Base-by-base conservation (phyloP, 2,113 vertebrate genomes). In the Mirounga angustirostris region DNA sequence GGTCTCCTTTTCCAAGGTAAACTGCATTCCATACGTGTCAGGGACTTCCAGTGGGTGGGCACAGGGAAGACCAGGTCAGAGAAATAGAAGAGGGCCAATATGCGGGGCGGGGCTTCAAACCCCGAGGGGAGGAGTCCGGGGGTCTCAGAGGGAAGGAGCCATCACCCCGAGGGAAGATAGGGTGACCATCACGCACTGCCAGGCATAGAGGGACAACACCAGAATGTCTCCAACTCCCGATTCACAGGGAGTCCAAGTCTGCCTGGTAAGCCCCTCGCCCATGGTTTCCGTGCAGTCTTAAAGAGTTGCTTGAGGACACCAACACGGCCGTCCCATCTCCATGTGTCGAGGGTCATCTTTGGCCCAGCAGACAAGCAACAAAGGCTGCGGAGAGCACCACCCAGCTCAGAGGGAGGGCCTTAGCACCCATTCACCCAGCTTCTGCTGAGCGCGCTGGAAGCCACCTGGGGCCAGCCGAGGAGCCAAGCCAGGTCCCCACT, bases 401-500 rank as follows among this genome's bases (percentile, higher is more conserved):
- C 36, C 21, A 0, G n/a, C 14, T 4, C 22, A 26, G 2, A n/a
- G 22, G 9, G 56, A 76, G 5, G 15, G 30, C 10, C 16, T n/a
- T 1, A 30, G 43, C 46, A 4, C 9, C 36, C 28, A 0, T 10
- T 4, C 22, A 69, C 13, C 43, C 61, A 33, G 36, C 40, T 33
- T 43, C 69, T 91, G 54, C 19, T 5, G 1, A 52, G 43, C 4
- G 0, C 0, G 0, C 14, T 0, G 0, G 13, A 65, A 19, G n/a
- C 22, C 19, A 11, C 33, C 54, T 4, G 0, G 30, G 28, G 30
- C 13, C 26, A 40, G 22, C 6, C 5, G 0, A 18, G 63, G 54
- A 79, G 1, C 24, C 36, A 56, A 26, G 26, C 46, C 65, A 78
- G 30, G 61, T 28, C 61, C 30, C 21, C 0, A 16, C 22, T n/a